phyloP scores from a whole-genome alignment of 1,140 invertebrate genomes.

The Vanessa tameamea region DNA sequence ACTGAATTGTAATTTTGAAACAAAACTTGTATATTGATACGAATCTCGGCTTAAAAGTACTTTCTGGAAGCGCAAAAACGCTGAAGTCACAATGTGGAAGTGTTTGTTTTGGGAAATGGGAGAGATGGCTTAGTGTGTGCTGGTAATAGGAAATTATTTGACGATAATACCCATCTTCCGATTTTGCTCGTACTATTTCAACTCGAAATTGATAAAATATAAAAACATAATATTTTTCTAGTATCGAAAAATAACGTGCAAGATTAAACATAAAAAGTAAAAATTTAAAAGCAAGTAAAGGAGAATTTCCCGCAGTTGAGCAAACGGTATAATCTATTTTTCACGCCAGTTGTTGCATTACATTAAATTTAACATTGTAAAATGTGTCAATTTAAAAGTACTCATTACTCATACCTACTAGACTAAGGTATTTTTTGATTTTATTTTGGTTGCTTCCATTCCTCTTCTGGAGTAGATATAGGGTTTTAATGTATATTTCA shows the following conservation, averaged over 20 bases:
- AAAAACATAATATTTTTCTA: background rate
- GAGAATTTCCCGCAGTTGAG: too few relatives aligned
- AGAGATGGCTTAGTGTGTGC: slow-evolving; percentile 63
- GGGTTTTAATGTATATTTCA: too few relatives aligned
- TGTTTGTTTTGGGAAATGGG: slow-evolving; percentile 72
- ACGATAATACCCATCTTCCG: slow-evolving; percentile 33
- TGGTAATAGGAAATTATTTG: slow-evolving; percentile 44
- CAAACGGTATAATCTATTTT: too few relatives aligned
- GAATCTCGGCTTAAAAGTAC: slow-evolving; percentile 15
- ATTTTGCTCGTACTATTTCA: slow-evolving; percentile 11
- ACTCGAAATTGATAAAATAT: slow-evolving; percentile 24
- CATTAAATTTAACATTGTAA: too few relatives aligned
- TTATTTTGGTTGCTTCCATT: too few relatives aligned
- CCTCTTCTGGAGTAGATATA: too few relatives aligned
- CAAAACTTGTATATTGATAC: background rate
- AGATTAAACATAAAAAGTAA: background rate
- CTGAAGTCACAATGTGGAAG: slow-evolving; percentile 25
- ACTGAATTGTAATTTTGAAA: background rate
- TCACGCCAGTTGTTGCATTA: too few relatives aligned
- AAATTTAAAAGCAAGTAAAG: too few relatives aligned
- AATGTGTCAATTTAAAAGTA: too few relatives aligned
- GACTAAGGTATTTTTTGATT: too few relatives aligned
- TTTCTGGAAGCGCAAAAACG: slow-evolving; percentile 3
- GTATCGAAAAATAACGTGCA: background rate
- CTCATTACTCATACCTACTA: too few relatives aligned